Base-by-base conservation (phyloP, 2,797 vertebrate species). In the Synaphobranchus kaupii region DNA sequence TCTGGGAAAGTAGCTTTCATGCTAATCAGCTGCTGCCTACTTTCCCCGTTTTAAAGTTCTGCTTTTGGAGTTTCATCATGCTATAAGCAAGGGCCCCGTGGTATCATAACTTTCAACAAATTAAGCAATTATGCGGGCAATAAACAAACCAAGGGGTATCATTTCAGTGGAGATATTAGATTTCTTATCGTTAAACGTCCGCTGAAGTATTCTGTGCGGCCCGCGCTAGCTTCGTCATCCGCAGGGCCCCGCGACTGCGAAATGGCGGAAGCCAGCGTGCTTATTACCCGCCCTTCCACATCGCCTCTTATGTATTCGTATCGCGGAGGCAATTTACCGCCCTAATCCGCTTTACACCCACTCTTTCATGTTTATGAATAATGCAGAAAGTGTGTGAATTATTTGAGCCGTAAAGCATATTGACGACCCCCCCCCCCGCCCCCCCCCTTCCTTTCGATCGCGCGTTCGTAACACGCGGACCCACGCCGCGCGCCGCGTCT, bases 331-430 rank as follows among this genome's bases (percentile, higher is more conserved):
- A 83, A 58, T 83, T 87, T 71, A 78, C n/a, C n/a, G 0, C 71
- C 28, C 4, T 68, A 34, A 71, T 15, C 78, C 28, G 31, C 60
- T 83, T 48, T 39, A 3, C 1, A 28, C 50, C 31, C 44, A 1
- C 81, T 52, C 60, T 44, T 8, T 50, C 63, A 10, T 22, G 31
- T 66, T 39, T 12, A 34, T 73, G 81, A 71, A 56, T 84, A 83
- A 87, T 73, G 81, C 48, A 31, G 58, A n/a, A 20, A 47, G n/a
- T 81, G 13, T 83, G 86, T 56, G 71, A 71, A 63, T 52, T 73
- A 13, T 73, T 48, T 17, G 80, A 68, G 44, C 25, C 60, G 20
- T 47, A 66, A 44, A 66, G 84, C 58, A 44, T 4, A 78, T 78
- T 78, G 73, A 44, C 15, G 78, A 50, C 50, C 50, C n/a, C 25